Evolutionary conservation across 1,140 invertebrate species (phyloP).

Genomic region (Sminthurides bifidus): DNA sequence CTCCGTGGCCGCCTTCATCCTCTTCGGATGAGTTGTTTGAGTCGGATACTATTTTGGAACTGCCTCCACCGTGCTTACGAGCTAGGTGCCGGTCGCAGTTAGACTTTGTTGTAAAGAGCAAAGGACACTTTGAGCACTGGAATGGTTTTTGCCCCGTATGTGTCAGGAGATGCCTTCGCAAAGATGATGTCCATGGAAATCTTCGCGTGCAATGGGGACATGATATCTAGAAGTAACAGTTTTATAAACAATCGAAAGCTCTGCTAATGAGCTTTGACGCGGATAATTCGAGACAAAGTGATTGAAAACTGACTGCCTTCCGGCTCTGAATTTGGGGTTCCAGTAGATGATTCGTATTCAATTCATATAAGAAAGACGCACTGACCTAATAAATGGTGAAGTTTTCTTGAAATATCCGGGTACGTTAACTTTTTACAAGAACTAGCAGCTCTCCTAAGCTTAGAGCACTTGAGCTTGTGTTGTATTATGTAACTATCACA

Average conservation of each 20-base stretch:
- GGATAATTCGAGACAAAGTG: too few species aligned
- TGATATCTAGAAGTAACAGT: conserved; percentile 39
- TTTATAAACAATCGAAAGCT: not conserved
- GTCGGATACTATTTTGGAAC: conserved; percentile 53
- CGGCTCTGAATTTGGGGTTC: too few species aligned
- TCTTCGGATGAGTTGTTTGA: conserved; percentile 32
- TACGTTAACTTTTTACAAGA: too few species aligned
- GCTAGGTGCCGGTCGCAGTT: conserved; percentile 89
- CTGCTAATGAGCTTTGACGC: too few species aligned
- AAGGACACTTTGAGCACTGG: conserved; percentile 78
- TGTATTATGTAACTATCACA: too few species aligned
- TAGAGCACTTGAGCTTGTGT: too few species aligned
- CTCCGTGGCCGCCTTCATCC: conserved; percentile 14
- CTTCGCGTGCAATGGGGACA: conserved; percentile 84
- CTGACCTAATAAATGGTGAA: too few species aligned
- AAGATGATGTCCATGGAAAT: conserved; percentile 90
- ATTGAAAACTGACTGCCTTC: too few species aligned
- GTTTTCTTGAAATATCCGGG: too few species aligned
- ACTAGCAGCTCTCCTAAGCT: too few species aligned
- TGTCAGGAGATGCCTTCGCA: conserved; percentile 55
- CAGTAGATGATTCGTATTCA: too few species aligned
- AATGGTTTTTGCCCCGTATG: conserved; percentile 94
- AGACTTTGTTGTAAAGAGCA: conserved; percentile 91
- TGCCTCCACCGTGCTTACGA: conserved; percentile 59
- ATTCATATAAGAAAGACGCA: too few species aligned